Base-by-base conservation (phyloP, 2,113 vertebrate species). In the Heptranchias perlo region DNA sequence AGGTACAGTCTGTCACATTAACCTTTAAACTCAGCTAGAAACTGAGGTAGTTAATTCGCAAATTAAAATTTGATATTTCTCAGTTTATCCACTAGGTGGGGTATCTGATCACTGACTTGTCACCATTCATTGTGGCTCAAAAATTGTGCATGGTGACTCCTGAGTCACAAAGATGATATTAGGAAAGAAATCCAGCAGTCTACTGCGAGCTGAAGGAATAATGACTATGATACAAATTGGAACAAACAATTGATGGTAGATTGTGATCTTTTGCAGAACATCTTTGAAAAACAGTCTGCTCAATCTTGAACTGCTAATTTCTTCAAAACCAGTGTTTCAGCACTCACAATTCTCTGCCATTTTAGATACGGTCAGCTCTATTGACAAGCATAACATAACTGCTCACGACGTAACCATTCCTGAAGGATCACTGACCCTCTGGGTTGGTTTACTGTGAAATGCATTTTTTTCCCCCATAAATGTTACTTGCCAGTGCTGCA, bases 41-140 rank as follows among this genome's bases (percentile, higher is more conserved):
- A 47, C 39, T 31, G 64, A 67, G 18, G 8, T 65, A 61, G n/a
- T 64, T 93, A 18, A 94, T 44, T 31, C 61, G 10, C 21, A 69
- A 67, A 62, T 47, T 44, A 61, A 94, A 39, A 21, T 94, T 23
- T 67, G 2, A 69, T 52, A 69, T 67, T 69, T 69, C 64, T 95
- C 94, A 69, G 3, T 69, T 4, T 35, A 28, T 69, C 64, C 94
- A 95, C 94, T 69, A 95, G 65, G 65, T 95, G 94, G 94, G 44
- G 64, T 69, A 95, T 49, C 44, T 47, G 64, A 95, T 94, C 58
- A 23, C 5, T 61, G 89, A n/a, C 44, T 31, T 23, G 21, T 95
- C 65, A 52, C 23, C 28, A 35, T 28, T 31, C 52, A 52, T n/a
- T 67, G 28, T 58, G 65, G 23, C 65, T 95, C 65, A 11, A 67